Base-by-base conservation (phyloP, 2,797 vertebrate genomes). In the Periophthalmus magnuspinnatus region DNA sequence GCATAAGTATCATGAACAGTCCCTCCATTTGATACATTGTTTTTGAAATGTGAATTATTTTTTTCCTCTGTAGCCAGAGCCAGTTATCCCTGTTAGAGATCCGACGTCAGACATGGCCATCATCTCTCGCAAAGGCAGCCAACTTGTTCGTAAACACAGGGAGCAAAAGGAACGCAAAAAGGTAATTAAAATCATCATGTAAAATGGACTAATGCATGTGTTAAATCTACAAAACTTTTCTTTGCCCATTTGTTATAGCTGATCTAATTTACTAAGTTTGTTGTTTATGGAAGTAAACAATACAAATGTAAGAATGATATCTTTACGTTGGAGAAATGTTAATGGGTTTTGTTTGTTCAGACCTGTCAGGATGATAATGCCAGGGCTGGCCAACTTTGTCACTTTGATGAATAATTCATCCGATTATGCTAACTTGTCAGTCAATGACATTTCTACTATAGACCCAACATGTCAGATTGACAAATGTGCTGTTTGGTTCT, bases 111-210 rank as follows among this genome's bases (percentile, higher is more conserved):
- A 99, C 85, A 90, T 99, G 95, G 97, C 98, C 78, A 98, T 99
- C 77, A 99, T 99, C 72, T 95, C 97, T 76, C 95, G 97, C 7
- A 99, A 99, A 83, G 97, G 98, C 83, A 99, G 98, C 83, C 96
- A 97, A 52, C 82, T 99, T 36, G 98, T 99, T 71, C 96, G 97
- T 74, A 99, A 97, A 84, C 97, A 99, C 85, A 93, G 98, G 55
- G 98, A 99, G 81, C 97, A 99, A 74, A 99, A 99, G 84, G 98
- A 99, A 58, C 95, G 97, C 50, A 99, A 97, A 78, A 98, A 99
- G 97, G 98, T 98, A 76, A 24, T 74, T 5, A 41, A 24, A 11
- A 56, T 73, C 3, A 47, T 7, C 8, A 33, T 21, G 13, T 63
- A 14, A 24, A 45, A 61, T n/a, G 3, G 57, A 59, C 32, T 16